A percentile compares a stretch with the other conserved stretches of the same genome.
Evolutionary conservation across 37 sponge, comb jelly and placozoan genomes (phyloP).

Genomic region (Chondrilla cf. caribensis): DNA sequence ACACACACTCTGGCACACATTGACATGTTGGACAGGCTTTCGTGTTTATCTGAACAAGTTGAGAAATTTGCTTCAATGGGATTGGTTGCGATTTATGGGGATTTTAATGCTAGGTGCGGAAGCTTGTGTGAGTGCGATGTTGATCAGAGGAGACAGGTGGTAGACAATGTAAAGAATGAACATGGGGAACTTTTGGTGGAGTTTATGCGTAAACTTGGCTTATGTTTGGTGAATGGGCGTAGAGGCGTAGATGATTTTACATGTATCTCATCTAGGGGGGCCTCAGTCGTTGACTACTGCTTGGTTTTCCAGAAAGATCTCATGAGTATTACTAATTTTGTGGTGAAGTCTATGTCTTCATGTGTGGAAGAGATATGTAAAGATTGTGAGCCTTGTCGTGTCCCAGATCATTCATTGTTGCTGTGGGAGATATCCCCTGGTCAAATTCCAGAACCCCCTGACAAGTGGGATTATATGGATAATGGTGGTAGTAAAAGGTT

Average conservation of each 20-base stretch:
- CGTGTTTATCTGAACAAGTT: background rate
- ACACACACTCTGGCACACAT: too few species aligned
- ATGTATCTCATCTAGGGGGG: background rate
- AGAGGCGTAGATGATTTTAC: background rate
- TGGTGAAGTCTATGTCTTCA: background rate
- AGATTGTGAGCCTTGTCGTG: background rate
- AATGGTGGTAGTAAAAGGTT: background rate
- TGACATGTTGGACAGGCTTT: background rate
- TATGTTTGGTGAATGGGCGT: slow-evolving; percentile 9
- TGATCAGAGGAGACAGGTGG: background rate
- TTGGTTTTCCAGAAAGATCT: background rate
- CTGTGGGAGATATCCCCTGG: background rate
- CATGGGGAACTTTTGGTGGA: background rate
- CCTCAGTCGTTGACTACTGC: slow-evolving; percentile 6
- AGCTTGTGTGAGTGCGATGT: background rate
- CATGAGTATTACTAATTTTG: background rate
- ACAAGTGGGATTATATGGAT: background rate
- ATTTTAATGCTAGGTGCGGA: slow-evolving; percentile 10
- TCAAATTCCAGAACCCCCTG: background rate
- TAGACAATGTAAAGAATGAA: background rate
- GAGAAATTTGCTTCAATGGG: background rate
- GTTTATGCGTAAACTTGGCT: background rate
- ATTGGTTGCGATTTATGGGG: background rate
- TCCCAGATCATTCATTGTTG: background rate
- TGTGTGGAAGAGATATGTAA: background rate